phyloP scores from a whole-genome alignment of 1,140 invertebrate genomes.

The Anastrepha obliqua region DNA sequence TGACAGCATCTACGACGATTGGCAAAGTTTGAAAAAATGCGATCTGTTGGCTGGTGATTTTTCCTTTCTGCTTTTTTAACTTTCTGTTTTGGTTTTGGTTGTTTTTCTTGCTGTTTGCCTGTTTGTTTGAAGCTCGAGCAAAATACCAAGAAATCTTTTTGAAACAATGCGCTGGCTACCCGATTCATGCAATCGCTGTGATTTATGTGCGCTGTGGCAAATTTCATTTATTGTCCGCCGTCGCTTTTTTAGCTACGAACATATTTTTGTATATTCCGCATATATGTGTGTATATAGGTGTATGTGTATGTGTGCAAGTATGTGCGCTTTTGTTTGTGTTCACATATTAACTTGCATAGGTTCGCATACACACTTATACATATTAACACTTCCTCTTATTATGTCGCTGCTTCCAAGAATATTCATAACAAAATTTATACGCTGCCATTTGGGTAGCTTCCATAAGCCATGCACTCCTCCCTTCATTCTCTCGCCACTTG shows the following conservation, averaged over 20 bases:
- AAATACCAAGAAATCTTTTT: conserved; percentile 52
- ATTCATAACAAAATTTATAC: conserved; percentile 40
- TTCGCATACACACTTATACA: not conserved
- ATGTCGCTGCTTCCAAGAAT: conserved; percentile 2
- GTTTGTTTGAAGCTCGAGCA: not conserved
- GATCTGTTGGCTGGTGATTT: not conserved
- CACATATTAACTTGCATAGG: not conserved
- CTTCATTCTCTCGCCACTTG: not conserved
- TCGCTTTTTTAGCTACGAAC: not conserved
- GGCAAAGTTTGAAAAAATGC: conserved; percentile 37
- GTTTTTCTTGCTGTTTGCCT: not conserved
- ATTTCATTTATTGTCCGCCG: conserved; percentile 49
- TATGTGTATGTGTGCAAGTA: not conserved
- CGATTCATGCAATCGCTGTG: conserved; percentile 46
- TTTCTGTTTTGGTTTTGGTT: not conserved
- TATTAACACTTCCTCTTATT: conserved; percentile 31
- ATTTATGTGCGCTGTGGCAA: conserved; percentile 51
- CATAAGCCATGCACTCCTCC: not conserved
- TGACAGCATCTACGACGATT: conserved; percentile 32
- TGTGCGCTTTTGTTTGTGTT: not conserved
- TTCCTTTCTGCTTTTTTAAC: not conserved
- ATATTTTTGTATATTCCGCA: not conserved
- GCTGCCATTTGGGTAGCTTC: not conserved
- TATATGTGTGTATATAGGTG: not conserved
- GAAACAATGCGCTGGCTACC: conserved; percentile 42